phyloP scores from a whole-genome alignment of 2,888 invertebrate species.

The Thelaira solivaga region DNA sequence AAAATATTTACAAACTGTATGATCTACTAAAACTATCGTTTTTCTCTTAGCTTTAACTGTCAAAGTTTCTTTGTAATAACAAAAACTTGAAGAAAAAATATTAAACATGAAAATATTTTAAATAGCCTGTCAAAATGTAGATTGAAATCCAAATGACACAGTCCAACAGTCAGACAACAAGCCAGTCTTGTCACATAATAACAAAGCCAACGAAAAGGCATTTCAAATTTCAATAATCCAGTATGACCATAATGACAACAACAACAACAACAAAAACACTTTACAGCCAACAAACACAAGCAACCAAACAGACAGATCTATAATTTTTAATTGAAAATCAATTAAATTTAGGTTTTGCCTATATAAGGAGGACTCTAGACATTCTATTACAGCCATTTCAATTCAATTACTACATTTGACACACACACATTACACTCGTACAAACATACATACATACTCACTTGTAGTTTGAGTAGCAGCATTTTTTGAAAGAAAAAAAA shows the following conservation, averaged over 20 bases:
- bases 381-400: constrained; percentile 11
- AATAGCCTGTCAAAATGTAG: constrained; percentile 59
- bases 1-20: background rate
- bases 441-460: too few species aligned
- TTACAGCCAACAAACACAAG: background rate
- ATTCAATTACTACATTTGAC: background rate
- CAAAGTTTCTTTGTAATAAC: background rate
- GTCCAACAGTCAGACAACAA: constrained; percentile 41
- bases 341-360: constrained; percentile 59
- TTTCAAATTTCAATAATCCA: constrained; percentile 28
- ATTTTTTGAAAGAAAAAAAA: background rate
- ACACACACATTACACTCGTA: too few species aligned
- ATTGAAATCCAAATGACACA: constrained; percentile 55
- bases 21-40: background rate
- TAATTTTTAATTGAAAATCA: constrained; percentile 55
- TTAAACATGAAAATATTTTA: constrained; percentile 41
- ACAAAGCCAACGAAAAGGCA: constrained; percentile 16
- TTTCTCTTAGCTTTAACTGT: background rate
- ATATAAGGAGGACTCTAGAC: constrained; percentile 41
- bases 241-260: constrained; percentile 1
- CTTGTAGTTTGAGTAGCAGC: background rate
- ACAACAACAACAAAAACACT: constrained; percentile 3
- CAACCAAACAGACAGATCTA: constrained; percentile 12
- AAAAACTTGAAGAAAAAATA: background rate
- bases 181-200: constrained; percentile 37